phyloP scores from a whole-genome alignment of 2,113 vertebrate species.

The Nesoenas mayeri region DNA sequence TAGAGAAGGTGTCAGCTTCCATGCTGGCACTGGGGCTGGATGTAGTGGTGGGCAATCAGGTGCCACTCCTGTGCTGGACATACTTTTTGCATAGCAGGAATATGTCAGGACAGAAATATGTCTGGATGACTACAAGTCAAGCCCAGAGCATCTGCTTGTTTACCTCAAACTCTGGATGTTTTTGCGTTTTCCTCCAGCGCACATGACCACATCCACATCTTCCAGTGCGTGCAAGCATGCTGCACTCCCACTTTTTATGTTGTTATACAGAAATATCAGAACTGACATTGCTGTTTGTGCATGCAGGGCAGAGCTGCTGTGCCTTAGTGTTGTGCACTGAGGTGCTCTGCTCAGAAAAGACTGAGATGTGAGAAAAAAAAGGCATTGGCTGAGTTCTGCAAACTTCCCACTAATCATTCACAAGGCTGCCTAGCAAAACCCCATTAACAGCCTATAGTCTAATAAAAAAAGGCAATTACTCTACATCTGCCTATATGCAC shows the following conservation, averaged over 20 bases:
- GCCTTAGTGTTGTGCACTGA: not conserved
- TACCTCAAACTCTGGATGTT: not conserved
- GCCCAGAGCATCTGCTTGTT: not conserved
- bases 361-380: not conserved
- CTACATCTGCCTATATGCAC: not conserved
- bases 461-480: not conserved
- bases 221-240: fast-evolving
- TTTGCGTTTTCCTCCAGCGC: not conserved
- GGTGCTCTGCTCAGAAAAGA: not conserved
- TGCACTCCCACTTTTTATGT: not conserved
- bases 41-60: fast-evolving
- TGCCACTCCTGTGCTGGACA: not conserved
- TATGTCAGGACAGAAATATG: fast-evolving
- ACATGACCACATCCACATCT: not conserved
- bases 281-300: not conserved
- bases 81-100: not conserved
- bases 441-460: not conserved
- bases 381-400: not conserved
- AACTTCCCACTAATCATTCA: not conserved
- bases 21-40: not conserved
- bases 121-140: not conserved
- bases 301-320: not conserved
- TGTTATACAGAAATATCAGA: not conserved
- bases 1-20: not conserved
- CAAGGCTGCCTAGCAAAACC: not conserved